Conservation (phyloP, 2,888 invertebrate species). For the Lithosia quadra region DNA sequence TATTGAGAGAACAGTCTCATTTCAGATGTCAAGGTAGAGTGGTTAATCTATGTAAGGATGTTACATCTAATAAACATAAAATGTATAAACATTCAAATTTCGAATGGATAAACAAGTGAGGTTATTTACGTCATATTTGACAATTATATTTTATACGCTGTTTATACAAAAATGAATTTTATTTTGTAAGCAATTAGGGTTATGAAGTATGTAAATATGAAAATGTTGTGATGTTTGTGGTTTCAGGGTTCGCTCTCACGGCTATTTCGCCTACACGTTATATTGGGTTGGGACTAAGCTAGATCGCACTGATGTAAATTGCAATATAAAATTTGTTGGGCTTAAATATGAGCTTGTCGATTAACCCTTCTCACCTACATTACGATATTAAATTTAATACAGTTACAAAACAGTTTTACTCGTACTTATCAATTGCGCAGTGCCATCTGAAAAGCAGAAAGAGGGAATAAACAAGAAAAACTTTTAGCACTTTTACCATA, state of each 20-base stretch:
- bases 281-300: conserved; percentile 40
- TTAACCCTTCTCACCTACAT: background rate
- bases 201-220: conserved; percentile 28
- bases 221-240: conserved; percentile 52
- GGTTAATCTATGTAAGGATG: conserved; percentile 56
- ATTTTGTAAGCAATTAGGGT: conserved; percentile 37
- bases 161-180: conserved; percentile 45
- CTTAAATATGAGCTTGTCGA: conserved; percentile 9
- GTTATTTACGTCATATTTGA: conserved; percentile 60
- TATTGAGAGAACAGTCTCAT: conserved; percentile 15
- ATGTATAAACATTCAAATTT: conserved; percentile 65
- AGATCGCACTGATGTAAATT: conserved; percentile 55
- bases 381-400: background rate
- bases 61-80: conserved; percentile 62
- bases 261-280: conserved; percentile 65
- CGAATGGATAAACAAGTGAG: conserved; percentile 57
- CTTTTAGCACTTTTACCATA: no score
- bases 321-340: conserved; percentile 45
- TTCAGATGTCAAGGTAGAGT: conserved; percentile 35
- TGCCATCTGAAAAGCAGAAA: no score
- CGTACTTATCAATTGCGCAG: no score
- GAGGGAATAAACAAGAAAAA: no score
- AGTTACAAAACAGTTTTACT: no score
- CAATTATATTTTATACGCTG: conserved; percentile 35
- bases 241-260: conserved; percentile 67